These are phyloP conservation scores for Deladenus siricidicola DNA, from an alignment of 2,888 invertebrate species.

Conservation along the genomic window DNA sequence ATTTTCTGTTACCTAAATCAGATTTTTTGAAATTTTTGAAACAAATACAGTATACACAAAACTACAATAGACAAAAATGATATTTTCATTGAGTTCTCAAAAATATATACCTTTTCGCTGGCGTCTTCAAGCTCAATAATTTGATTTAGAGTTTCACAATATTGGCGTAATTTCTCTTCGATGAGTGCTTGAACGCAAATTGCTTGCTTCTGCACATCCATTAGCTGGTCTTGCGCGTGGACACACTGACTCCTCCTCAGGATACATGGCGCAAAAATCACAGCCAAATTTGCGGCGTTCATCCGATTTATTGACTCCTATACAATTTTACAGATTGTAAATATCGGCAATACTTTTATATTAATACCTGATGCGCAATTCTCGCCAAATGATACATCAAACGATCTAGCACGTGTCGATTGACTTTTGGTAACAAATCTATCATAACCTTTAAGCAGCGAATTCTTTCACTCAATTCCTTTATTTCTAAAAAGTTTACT, in stretches of 20 bases:
- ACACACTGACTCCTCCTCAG: constrained; percentile 75
- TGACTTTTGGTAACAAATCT: constrained; percentile 77
- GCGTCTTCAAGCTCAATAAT: constrained; percentile 79
- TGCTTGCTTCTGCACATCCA: constrained; percentile 69
- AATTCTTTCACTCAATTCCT: constrained; percentile 72
- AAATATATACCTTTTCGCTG: constrained; percentile 40
- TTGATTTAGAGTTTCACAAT: constrained; percentile 76
- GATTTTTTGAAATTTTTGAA: not conserved
- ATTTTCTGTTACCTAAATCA: constrained; percentile 46
- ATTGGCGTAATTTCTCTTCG: constrained; percentile 73
- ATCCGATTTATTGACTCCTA: constrained; percentile 76
- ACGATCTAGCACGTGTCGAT: constrained; percentile 75
- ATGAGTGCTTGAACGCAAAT: constrained; percentile 81
- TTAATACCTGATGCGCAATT: constrained; percentile 54
- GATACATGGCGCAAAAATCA: constrained; percentile 89
- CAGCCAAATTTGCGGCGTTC: constrained; percentile 81
- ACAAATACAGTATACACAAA: not conserved
- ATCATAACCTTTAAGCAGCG: constrained; percentile 76
- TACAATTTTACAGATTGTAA: not conserved
- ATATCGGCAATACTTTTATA: too few relatives aligned
- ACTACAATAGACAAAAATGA: not conserved
- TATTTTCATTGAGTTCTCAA: not conserved
- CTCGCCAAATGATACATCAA: constrained; percentile 81
- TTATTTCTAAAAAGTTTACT: constrained; percentile 61
- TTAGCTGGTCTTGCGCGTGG: constrained; percentile 74